Evolutionary conservation across 2,797 vertebrate species (phyloP).

Genomic region (Cuniculus paca): DNA sequence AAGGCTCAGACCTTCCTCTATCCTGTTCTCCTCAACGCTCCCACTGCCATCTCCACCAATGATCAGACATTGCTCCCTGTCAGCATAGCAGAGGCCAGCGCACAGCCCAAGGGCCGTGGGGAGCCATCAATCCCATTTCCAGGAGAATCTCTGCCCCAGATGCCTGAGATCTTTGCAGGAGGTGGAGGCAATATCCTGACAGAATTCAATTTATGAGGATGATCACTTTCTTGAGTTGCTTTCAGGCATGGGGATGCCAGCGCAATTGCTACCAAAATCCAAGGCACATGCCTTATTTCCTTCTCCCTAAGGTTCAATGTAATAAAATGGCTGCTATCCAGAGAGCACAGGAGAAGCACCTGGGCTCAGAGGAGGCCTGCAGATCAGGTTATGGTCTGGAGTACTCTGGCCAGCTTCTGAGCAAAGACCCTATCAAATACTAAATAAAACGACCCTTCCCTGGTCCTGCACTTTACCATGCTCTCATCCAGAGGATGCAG

Average conservation of each 20-base stretch:
- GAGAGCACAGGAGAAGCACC: background rate
- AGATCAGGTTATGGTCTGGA: background rate
- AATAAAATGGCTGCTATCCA: background rate
- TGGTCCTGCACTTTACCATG: background rate
- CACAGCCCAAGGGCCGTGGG: background rate
- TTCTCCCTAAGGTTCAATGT: background rate
- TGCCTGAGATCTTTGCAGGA: background rate
- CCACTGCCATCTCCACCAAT: background rate
- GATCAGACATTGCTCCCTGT: background rate
- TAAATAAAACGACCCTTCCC: background rate
- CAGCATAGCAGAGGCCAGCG: background rate
- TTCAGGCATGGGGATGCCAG: background rate
- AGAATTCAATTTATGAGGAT: background rate
- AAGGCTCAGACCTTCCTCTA: background rate
- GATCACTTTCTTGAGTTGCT: background rate
- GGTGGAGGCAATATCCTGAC: background rate
- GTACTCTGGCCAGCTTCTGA: background rate
- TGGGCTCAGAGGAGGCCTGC: background rate
- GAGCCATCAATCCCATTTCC: background rate
- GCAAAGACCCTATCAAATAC: background rate
- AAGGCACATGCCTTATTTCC: background rate
- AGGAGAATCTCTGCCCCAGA: background rate
- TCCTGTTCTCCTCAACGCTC: background rate
- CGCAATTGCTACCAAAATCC: background rate
- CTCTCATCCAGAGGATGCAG: background rate